Evolutionary conservation across 2,888 invertebrate genomes (phyloP).

Genomic region (Fragum fragum): DNA sequence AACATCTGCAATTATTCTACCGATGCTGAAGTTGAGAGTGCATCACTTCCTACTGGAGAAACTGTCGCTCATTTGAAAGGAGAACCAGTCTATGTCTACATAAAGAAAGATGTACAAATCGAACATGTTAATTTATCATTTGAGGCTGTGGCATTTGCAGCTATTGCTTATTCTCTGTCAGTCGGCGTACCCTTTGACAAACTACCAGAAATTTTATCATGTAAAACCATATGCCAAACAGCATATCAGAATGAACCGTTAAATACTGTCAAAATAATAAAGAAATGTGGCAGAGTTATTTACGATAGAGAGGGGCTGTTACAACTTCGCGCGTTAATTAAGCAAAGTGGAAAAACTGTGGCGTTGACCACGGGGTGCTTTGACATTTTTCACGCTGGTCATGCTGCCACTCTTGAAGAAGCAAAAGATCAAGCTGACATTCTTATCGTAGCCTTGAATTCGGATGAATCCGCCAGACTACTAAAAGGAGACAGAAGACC

Average conservation of each 20-base stretch:
- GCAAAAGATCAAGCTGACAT: constrained; percentile 26
- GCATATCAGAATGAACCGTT: background rate
- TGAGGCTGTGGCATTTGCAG: background rate
- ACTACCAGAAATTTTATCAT: background rate
- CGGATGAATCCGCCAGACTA: constrained; percentile 25
- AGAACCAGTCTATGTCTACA: background rate
- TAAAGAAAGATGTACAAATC: background rate
- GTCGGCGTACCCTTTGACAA: background rate
- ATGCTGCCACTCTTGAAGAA: constrained; percentile 16
- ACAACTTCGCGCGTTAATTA: background rate
- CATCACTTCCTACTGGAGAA: background rate
- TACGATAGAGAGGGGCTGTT: background rate
- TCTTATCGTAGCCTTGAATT: constrained; percentile 26
- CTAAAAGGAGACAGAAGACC: constrained; percentile 35
- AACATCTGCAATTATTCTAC: background rate
- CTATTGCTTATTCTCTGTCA: background rate
- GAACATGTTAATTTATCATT: no score
- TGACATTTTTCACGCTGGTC: constrained; percentile 29
- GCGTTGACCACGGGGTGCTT: constrained; percentile 45
- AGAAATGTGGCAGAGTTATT: constrained; percentile 8
- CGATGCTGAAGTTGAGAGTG: background rate
- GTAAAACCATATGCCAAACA: background rate
- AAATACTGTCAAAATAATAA: background rate
- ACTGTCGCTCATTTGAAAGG: background rate
- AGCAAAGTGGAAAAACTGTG: background rate